Evolutionary conservation across 2,113 vertebrate genomes (phyloP).

Genomic region (Lophura nycthemera): DNA sequence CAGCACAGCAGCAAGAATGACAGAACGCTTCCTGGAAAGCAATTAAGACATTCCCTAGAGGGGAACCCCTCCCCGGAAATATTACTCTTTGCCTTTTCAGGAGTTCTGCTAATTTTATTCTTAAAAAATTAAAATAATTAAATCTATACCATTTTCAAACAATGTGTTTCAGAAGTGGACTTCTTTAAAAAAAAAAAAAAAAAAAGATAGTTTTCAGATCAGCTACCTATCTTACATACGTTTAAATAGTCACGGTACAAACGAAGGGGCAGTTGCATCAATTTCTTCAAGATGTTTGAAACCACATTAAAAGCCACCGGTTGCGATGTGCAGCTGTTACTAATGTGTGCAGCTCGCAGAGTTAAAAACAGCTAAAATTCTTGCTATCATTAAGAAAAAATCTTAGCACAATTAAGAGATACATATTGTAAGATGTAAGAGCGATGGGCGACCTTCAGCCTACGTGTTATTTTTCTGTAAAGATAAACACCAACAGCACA

Average conservation of each 20-base stretch:
- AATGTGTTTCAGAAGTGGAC: background rate
- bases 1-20: background rate
- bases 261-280: background rate
- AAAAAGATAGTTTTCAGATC: background rate
- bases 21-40: background rate
- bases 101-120: conserved; percentile 48
- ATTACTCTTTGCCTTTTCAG: background rate
- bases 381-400: conserved; percentile 23
- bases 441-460: background rate
- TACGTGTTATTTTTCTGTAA: background rate
- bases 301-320: background rate
- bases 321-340: background rate
- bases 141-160: conserved; percentile 31
- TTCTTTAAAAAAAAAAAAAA: background rate
- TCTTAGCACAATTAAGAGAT: background rate
- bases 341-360: background rate
- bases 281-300: background rate
- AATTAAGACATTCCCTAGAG: background rate
- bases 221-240: background rate
- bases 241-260: background rate
- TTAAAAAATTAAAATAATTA: conserved; percentile 36
- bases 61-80: background rate
- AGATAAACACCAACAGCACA: conserved; percentile 15
- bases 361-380: background rate
- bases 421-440: background rate